Evolutionary conservation across 2,797 vertebrate genomes (phyloP).

Genomic region (Melanotaenia pygmaea): DNA sequence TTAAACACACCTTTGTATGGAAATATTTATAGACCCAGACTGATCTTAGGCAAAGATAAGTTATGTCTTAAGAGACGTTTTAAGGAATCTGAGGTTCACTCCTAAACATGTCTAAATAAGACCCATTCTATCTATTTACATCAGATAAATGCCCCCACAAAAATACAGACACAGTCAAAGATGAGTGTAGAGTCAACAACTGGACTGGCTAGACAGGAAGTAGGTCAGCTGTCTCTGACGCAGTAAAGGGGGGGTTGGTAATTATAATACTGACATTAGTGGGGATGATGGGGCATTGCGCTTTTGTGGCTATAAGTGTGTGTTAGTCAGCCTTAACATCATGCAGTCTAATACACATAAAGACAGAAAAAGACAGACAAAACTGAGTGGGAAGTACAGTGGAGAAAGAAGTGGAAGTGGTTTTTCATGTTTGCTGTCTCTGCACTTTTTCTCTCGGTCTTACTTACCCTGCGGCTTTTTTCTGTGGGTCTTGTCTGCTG

Average conservation of each 20-base stretch:
- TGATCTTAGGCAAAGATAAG: not conserved
- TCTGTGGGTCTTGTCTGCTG: not conserved
- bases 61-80: not conserved
- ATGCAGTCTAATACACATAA: constrained; percentile 15
- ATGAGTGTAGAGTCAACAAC: constrained; percentile 60
- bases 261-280: constrained; percentile 44
- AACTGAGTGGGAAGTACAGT: constrained; percentile 43
- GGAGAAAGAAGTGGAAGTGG: constrained; percentile 57
- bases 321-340: constrained; percentile 17
- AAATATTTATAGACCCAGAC: not conserved
- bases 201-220: constrained; percentile 76
- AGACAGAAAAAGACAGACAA: constrained; percentile 26
- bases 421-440: constrained; percentile 57
- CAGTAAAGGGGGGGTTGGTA: constrained; percentile 16
- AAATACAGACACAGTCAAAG: constrained; percentile 17
- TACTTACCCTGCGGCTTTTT: constrained; percentile 10
- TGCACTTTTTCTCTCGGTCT: constrained; percentile 35
- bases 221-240: constrained; percentile 79
- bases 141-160: constrained; percentile 3
- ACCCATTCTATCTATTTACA: not conserved
- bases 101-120: not conserved
- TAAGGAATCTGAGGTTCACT: not conserved
- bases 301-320: constrained; percentile 28
- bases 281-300: constrained; percentile 32
- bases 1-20: not conserved